Evolutionary conservation across 2,888 invertebrate genomes (phyloP).

Genomic region (Phasia obesa): DNA sequence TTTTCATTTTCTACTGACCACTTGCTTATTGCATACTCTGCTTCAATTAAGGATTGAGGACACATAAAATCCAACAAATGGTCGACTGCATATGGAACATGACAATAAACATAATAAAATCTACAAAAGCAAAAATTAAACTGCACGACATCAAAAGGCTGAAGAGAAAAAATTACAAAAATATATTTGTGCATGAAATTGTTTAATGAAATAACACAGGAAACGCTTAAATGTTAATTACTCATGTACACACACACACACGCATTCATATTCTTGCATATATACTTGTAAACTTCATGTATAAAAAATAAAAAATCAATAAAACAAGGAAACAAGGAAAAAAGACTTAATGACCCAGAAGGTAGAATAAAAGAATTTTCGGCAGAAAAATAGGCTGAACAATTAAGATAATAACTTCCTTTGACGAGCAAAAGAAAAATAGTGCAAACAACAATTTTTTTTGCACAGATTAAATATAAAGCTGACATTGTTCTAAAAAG

Average conservation of each 20-base stretch:
- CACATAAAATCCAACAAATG: constrained; percentile 51
- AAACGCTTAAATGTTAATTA: constrained; percentile 67
- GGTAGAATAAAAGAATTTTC: background rate
- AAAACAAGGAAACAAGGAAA: too few relatives aligned
- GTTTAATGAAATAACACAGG: constrained; percentile 56
- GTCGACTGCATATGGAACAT: constrained; percentile 61
- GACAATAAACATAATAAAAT: constrained; percentile 38
- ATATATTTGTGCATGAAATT: constrained; percentile 19
- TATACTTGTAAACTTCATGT: background rate
- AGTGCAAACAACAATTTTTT: too few relatives aligned
- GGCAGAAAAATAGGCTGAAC: constrained; percentile 17
- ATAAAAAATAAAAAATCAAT: background rate
- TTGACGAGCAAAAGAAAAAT: background rate
- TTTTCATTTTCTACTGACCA: constrained; percentile 37
- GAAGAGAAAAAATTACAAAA: constrained; percentile 1
- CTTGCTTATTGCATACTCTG: constrained; percentile 29
- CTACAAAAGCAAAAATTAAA: constrained; percentile 51
- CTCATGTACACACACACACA: background rate
- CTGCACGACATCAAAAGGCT: constrained; percentile 33
- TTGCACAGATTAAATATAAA: too few relatives aligned
- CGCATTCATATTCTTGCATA: background rate
- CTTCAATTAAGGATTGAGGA: constrained; percentile 63
- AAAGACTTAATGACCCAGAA: constrained; percentile 1
- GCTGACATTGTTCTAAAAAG: too few relatives aligned
- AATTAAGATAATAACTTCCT: constrained; percentile 30